Percentiles rank a stretch among this genome's conserved stretches.
These are phyloP conservation scores for Nasua narica DNA, from an alignment of 2,797 vertebrate species.

Conservation along the genomic window DNA sequence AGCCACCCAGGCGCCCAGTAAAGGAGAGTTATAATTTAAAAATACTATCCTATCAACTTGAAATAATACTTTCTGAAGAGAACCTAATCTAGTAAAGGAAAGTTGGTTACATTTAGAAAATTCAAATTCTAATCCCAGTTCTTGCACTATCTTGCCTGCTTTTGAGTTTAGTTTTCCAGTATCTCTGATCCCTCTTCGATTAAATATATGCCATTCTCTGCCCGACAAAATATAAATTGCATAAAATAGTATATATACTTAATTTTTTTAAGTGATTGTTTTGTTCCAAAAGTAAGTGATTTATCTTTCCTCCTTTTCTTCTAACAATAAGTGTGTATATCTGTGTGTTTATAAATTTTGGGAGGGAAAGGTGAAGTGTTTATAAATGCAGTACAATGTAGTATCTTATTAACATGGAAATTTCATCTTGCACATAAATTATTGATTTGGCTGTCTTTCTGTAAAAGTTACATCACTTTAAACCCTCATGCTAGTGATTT, in stretches of 20 bases:
- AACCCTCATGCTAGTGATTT: not conserved
- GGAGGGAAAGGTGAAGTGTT: not conserved
- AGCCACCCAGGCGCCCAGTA: too few species aligned
- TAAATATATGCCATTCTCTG: not conserved
- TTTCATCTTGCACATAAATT: not conserved
- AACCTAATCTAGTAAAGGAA: not conserved
- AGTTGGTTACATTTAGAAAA: not conserved
- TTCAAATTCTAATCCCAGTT: not conserved
- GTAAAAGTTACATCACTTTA: not conserved
- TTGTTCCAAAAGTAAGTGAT: not conserved
- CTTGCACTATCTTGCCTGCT: not conserved
- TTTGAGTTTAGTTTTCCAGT: not conserved
- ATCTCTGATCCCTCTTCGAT: not conserved
- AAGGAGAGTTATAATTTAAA: not conserved
- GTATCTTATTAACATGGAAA: not conserved
- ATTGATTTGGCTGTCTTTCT: not conserved
- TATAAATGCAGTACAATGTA: not conserved
- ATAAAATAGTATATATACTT: not conserved
- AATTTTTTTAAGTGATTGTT: not conserved
- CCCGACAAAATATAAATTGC: not conserved
- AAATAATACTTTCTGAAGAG: not conserved
- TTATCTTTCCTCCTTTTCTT: not conserved
- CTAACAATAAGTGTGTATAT: not conserved
- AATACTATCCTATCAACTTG: not conserved
- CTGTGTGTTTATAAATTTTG: not conserved